Percentiles rank a stretch among this genome's conserved stretches.
Conservation (phyloP, 2,113 vertebrate genomes). For the Lathamus discolor region DNA sequence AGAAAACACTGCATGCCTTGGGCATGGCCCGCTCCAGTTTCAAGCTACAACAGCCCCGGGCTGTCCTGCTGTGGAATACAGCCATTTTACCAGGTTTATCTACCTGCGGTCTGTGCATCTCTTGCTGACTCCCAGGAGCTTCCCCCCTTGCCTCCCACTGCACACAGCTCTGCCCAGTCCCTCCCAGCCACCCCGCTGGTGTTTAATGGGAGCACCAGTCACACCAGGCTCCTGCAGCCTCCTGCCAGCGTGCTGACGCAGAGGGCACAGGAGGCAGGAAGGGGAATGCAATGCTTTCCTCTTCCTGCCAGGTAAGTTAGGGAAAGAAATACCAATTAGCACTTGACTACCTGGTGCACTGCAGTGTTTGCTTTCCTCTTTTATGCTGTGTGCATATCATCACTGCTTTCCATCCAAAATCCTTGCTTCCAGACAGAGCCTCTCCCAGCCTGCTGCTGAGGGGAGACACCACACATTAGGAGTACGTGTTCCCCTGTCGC, state of each 20-base stretch:
- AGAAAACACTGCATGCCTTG: rapidly evolving
- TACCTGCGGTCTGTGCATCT: neutral
- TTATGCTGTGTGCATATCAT: neutral
- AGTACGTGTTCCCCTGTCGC: rapidly evolving
- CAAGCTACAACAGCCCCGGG: neutral
- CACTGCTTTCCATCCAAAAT: neutral
- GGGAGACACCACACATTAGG: neutral
- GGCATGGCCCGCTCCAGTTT: rapidly evolving
- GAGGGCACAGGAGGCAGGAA: neutral
- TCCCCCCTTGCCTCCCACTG: neutral
- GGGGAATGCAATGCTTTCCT: neutral
- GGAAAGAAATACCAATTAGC: neutral
- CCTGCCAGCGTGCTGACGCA: neutral
- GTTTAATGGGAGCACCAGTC: neutral
- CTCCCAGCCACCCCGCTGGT: neutral
- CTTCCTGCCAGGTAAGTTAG: neutral
- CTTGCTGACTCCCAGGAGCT: neutral
- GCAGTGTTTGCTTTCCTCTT: slow-evolving; percentile 16
- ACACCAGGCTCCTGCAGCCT: neutral
- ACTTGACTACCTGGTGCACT: neutral
- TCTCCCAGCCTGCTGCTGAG: neutral
- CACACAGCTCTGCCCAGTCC: neutral
- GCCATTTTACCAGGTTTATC: neutral
- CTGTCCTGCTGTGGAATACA: neutral
- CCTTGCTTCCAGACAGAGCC: neutral